Evolutionary conservation across 2,888 invertebrate species (phyloP).

Genomic region (Neoaliturus tenellus): DNA sequence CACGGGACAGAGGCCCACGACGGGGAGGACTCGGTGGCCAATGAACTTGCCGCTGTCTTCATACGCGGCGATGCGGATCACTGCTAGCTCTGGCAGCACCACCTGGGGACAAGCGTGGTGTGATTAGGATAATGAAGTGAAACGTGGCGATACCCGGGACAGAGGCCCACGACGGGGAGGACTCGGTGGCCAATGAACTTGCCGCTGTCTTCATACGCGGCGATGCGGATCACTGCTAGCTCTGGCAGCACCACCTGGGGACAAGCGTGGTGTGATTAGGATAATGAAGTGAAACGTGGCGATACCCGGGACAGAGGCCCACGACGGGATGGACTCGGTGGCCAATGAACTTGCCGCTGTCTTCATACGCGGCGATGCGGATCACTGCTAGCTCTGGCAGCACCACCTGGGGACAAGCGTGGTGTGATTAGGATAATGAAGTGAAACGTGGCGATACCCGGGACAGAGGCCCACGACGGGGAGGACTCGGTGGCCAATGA

Average conservation of each 20-base stretch:
- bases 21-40: constrained; percentile 95
- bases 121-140: too few relatives aligned
- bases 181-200: constrained; percentile 95
- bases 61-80: constrained; percentile 93
- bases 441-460: constrained; percentile 93
- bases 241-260: constrained; percentile 94
- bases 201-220: constrained; percentile 96
- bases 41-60: constrained; percentile 95
- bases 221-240: constrained; percentile 94
- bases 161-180: constrained; percentile 91
- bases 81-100: constrained; percentile 96
- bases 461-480: constrained; percentile 94
- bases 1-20: constrained; percentile 93
- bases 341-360: constrained; percentile 92
- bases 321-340: constrained; percentile 95
- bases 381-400: constrained; percentile 97
- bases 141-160: constrained; percentile 96
- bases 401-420: constrained; percentile 85
- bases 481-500: constrained; percentile 95
- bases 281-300: constrained; percentile 95
- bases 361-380: constrained; percentile 95
- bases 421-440: too few relatives aligned
- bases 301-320: constrained; percentile 94
- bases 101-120: constrained; percentile 79
- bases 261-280: too few relatives aligned